A percentile compares a stretch with the other conserved stretches of the same genome.
These are phyloP conservation scores for Acromyrmex heyeri DNA, from an alignment of 1,140 invertebrate species.

Conservation along the genomic window DNA sequence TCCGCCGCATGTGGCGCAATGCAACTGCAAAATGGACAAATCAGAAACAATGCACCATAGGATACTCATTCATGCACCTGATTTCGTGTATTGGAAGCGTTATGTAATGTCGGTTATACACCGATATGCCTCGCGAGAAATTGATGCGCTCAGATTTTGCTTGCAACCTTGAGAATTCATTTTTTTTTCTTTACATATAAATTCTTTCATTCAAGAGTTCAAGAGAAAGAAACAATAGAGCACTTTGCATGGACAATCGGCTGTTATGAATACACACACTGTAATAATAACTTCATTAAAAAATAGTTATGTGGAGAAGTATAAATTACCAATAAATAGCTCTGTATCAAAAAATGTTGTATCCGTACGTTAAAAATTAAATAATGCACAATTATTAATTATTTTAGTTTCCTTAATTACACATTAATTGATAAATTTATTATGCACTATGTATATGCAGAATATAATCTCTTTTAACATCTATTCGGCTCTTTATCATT, in stretches of 20 bases:
- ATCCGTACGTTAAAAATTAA: neutral
- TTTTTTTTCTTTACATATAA: conserved; percentile 1
- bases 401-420: neutral
- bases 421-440: neutral
- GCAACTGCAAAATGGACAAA: conserved; percentile 43
- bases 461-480: neutral
- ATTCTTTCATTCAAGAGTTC: neutral
- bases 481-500: neutral
- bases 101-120: conserved; percentile 19
- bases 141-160: conserved; percentile 12
- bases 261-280: no score
- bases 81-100: conserved; percentile 46
- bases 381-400: neutral
- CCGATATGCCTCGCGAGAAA: neutral
- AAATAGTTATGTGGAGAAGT: neutral
- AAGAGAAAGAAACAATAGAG: neutral
- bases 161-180: conserved; percentile 17
- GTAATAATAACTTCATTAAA: neutral
- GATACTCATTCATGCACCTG: conserved; percentile 48
- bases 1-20: conserved; percentile 8
- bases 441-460: neutral
- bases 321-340: neutral
- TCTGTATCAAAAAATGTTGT: neutral
- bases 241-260: neutral
- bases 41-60: conserved; percentile 50